Percentiles rank a stretch among this genome's conserved stretches.
phyloP scores from a whole-genome alignment of 2,888 invertebrate genomes.

The Timema podura region DNA sequence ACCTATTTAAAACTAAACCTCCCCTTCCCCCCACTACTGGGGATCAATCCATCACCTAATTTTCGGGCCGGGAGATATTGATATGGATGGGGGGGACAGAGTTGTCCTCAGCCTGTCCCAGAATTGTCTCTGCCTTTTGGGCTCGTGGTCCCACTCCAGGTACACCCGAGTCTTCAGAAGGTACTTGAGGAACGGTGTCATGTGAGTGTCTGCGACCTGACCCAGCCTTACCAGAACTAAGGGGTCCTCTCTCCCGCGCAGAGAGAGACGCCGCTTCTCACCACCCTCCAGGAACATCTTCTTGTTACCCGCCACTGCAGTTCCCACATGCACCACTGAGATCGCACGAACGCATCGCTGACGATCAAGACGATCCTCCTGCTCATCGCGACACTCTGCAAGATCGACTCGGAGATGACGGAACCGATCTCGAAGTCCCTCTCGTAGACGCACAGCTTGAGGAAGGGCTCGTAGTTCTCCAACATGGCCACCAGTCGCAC shows the following conservation, averaged over 20 bases:
- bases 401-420: slow-evolving; percentile 61
- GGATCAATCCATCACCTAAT: no score
- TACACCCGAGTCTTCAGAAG: slow-evolving; percentile 62
- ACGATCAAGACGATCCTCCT: slow-evolving; percentile 62
- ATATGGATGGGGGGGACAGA: slow-evolving; percentile 10
- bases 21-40: no score
- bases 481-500: slow-evolving; percentile 56
- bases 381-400: slow-evolving; percentile 59
- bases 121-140: slow-evolving; percentile 37
- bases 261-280: slow-evolving; percentile 33
- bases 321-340: slow-evolving; percentile 71
- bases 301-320: slow-evolving; percentile 64
- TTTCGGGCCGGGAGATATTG: neutral
- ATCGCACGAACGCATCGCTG: slow-evolving; percentile 63
- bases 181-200: slow-evolving; percentile 58
- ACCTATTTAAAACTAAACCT: no score
- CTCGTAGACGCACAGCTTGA: slow-evolving; percentile 65
- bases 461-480: slow-evolving; percentile 55
- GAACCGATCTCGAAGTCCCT: slow-evolving; percentile 63
- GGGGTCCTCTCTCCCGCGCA: slow-evolving; percentile 46
- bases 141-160: slow-evolving; percentile 56
- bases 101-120: slow-evolving; percentile 38
- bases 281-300: slow-evolving; percentile 50
- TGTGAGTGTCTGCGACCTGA: slow-evolving; percentile 51
- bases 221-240: slow-evolving; percentile 60